Conservation (phyloP, 2,113 vertebrate genomes). For the Corythornis vintsioides region DNA sequence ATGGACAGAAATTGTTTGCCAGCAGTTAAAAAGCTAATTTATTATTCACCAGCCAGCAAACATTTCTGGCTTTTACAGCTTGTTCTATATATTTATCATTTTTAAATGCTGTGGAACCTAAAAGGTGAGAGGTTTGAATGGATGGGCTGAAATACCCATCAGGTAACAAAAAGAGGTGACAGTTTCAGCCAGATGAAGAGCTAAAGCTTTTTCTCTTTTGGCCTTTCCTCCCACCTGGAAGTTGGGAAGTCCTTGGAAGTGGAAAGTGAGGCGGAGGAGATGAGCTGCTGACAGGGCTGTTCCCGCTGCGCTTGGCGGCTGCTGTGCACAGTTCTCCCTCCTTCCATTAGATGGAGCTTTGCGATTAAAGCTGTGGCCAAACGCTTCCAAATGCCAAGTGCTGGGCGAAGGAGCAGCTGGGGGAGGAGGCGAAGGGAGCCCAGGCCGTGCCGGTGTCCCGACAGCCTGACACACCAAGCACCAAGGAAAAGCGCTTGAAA, state of each 20-base stretch:
- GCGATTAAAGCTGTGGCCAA: slow-evolving; percentile 32
- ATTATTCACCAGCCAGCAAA: background rate
- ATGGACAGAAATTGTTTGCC: background rate
- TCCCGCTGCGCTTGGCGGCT: background rate
- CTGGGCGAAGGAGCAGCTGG: background rate
- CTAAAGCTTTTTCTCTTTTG: background rate
- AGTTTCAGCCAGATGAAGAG: background rate
- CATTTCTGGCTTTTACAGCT: background rate
- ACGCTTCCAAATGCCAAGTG: background rate
- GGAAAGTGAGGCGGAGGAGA: background rate
- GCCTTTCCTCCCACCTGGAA: background rate
- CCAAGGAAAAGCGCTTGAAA: slow-evolving; percentile 65
- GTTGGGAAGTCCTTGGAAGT: background rate
- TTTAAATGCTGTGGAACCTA: background rate
- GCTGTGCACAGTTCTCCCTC: background rate
- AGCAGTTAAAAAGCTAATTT: background rate
- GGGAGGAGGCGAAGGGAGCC: background rate
- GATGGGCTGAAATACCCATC: background rate
- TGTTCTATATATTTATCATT: background rate
- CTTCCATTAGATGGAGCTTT: slow-evolving; percentile 58
- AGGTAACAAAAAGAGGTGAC: background rate
- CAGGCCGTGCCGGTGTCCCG: slow-evolving; percentile 39
- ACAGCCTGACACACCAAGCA: slow-evolving; percentile 10
- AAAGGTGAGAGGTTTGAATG: background rate
- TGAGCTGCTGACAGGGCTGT: background rate